phyloP scores from a whole-genome alignment of 1,140 invertebrate species.

The Pogonognathellus flavescens region DNA sequence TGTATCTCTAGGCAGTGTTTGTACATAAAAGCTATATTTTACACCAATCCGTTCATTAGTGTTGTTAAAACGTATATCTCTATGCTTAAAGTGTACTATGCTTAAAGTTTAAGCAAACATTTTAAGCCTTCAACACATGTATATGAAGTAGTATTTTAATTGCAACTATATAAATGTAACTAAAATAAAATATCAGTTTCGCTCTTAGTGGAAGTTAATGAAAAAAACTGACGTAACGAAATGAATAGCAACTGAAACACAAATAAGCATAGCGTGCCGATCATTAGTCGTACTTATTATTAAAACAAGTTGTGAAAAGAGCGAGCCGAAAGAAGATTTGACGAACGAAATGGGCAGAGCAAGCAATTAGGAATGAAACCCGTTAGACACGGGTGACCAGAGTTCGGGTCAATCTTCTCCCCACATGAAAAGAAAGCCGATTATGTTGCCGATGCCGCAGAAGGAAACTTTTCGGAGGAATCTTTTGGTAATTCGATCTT shows the following conservation, averaged over 20 bases:
- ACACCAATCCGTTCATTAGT: too few species aligned
- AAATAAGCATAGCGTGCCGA: constrained; percentile 32
- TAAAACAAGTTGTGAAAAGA: not conserved
- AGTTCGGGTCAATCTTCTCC: constrained; percentile 42
- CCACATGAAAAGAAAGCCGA: constrained; percentile 48
- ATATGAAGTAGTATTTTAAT: too few species aligned
- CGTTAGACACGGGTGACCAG: constrained; percentile 54
- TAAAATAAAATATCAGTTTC: constrained; percentile 26
- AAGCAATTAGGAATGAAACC: constrained; percentile 54
- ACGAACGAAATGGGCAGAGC: constrained; percentile 24
- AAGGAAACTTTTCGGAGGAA: constrained; percentile 31
- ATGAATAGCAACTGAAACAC: not conserved
- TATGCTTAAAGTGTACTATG: too few species aligned
- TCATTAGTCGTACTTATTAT: constrained; percentile 38
- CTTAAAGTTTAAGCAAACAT: too few species aligned
- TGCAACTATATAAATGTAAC: not conserved
- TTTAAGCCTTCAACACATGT: too few species aligned
- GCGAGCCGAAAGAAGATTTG: not conserved
- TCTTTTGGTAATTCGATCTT: constrained; percentile 46
- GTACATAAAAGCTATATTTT: too few species aligned
- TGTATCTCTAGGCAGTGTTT: too few species aligned
- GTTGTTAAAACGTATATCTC: too few species aligned
- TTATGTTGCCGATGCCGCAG: not conserved
- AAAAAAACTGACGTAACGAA: constrained; percentile 3
- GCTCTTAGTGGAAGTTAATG: not conserved